Base-by-base conservation (phyloP, 2,888 invertebrate genomes). In the Sminthurides aquaticus region DNA sequence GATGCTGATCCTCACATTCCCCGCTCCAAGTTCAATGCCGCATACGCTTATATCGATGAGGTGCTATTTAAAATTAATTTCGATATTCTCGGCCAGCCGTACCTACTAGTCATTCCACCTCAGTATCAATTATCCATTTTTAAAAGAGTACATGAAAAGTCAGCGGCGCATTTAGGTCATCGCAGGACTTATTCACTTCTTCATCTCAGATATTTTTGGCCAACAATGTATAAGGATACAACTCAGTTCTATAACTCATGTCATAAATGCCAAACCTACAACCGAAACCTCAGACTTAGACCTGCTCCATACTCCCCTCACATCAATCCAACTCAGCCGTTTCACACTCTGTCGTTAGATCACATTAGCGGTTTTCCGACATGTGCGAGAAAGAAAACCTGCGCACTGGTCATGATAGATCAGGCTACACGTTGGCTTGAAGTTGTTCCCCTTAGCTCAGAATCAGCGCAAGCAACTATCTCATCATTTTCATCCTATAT, bases 391-490 rank as follows among this genome's bases (percentile, higher is more conserved):
- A 54, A 22, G 22, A 52, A 48, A 62, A 70, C 49, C 63, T 75
- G 34, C 27, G 56, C 54, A 8, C 22, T 74, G 11, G 68, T 74
- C 0, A 58, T 72, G 1, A 60, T 67, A 1, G 73, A 75, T 54
- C 69, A 72, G 34, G 48, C 72, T 1, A 71, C 75, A 1, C 67
- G 69, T 3, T 76, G 55, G 49, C 66, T 71, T 0, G 69, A 71
- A 29, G 70, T 70, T 0, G 57, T 20, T 22, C 52, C 52, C 3
- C 22, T 15, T 20, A 52, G 22, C 18, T 52, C 52, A 15, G 52
- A 52, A 15, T 52, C 52, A 15, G 52, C 52, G 5, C 5, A 8
- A 52, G 52, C 22, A 15, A 15, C 22, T 5, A 52, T 52, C 22
- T 22, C 18, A 22, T 5, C 52, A 15, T 5, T 52, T 22, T 20